Conservation (phyloP, 2,797 vertebrate species). For the Tragelaphus eurycerus region DNA sequence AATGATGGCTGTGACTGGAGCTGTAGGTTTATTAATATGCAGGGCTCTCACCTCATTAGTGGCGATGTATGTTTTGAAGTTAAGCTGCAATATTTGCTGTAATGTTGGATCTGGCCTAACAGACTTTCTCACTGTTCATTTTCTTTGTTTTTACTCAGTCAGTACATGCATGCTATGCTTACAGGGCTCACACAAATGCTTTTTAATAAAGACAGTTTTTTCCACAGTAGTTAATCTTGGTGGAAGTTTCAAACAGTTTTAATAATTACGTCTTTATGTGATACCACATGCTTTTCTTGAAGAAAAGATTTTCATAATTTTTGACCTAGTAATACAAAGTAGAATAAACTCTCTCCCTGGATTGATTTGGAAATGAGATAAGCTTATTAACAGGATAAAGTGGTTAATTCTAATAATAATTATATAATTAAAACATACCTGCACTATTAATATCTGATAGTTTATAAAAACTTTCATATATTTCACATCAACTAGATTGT, state of each 20-base stretch:
- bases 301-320: constrained; percentile 39
- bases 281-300: not conserved
- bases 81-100: constrained; percentile 78
- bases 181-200: not conserved
- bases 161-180: not conserved
- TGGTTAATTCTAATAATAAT: constrained; percentile 14
- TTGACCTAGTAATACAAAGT: constrained; percentile 17
- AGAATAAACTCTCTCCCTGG: not conserved
- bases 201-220: constrained; percentile 10
- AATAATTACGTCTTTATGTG: constrained; percentile 10
- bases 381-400: constrained; percentile 17
- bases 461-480: constrained; percentile 10
- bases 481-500: not conserved
- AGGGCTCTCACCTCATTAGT: constrained; percentile 85
- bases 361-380: not conserved
- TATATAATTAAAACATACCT: not conserved
- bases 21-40: constrained; percentile 81
- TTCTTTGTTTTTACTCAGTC: constrained; percentile 73
- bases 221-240: constrained; percentile 7
- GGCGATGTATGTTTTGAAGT: constrained; percentile 83
- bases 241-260: constrained; percentile 59
- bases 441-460: not conserved
- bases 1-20: constrained; percentile 77
- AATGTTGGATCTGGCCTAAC: constrained; percentile 73
- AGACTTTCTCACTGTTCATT: constrained; percentile 80